Evolutionary conservation across 1,140 invertebrate genomes (phyloP), one percentile per base, ranked within the genome.

Genomic region (Lasaia peninsularis): DNA sequence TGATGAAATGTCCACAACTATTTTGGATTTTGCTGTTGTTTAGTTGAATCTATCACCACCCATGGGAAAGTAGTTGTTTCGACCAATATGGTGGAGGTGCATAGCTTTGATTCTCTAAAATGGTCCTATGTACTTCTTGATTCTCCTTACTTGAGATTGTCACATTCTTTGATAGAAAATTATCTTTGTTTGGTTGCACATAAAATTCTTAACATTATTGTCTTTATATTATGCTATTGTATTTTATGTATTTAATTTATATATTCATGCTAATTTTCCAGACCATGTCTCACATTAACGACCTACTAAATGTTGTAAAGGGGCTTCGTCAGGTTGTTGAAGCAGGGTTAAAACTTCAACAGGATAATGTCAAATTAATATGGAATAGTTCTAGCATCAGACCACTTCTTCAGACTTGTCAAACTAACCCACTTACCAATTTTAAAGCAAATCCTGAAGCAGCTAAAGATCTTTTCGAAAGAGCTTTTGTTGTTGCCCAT

Each of bases 351-450:
- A 91, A 91, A 75, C 72, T 92, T 49, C 92, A 94, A 68, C 83
- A 91, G 66, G 78, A 89, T 56, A 79, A 86, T 69, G 77, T 90
- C 71, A 90, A 86, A 75, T 73, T 90, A 66, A 78, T 93, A 62
- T 93, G 92, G 91, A 84, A 87, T 77, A 93, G 93, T 67, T 94
- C 93, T 24, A 93, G 91, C 73, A 62, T 93, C 16, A 91, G 83
- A 57, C 86, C 88, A 51, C 60, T 90, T 32, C 55, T 90, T 40
- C 74, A 90, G 58, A 72, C 61, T 32, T 90, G 89, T 67, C 66
- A 84, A 33, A 78, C 79, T 75, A 90, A 88, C 63, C 50, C 71
- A 48, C 28, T 78, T 9, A 62, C 71, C 44, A 62, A 56, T 62
- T 69, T 60, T 44, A 85, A 86, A 65, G 61, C 73, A 61, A 71